phyloP scores from a whole-genome alignment of 2,113 vertebrate species.

The Eleginops maclovinus region DNA sequence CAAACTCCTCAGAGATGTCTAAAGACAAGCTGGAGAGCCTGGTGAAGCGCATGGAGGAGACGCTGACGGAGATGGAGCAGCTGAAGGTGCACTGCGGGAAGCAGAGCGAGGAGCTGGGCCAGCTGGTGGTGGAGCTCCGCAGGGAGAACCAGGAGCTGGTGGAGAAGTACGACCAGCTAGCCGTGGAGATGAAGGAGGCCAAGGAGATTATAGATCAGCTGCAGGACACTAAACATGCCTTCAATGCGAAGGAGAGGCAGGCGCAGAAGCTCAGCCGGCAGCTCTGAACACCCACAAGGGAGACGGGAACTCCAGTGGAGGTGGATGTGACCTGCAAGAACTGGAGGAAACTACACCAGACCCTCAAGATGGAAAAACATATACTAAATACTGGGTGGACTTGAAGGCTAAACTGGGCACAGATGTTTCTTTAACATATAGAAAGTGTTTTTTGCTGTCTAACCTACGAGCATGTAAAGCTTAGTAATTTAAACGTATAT shows the following conservation, averaged over 20 bases:
- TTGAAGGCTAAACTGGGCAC: constrained; percentile 41
- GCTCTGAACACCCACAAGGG: constrained; percentile 66
- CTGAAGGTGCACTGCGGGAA: constrained; percentile 89
- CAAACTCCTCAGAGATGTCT: constrained; percentile 78
- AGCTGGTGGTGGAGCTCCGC: constrained; percentile 86
- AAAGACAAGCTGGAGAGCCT: constrained; percentile 89
- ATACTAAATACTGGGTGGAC: constrained; percentile 56
- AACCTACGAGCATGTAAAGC: constrained; percentile 57
- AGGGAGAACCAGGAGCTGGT: constrained; percentile 87
- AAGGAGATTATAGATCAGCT: constrained; percentile 87
- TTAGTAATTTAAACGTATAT: constrained; percentile 69
- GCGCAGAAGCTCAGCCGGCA: constrained; percentile 91
- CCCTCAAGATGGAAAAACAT: not conserved
- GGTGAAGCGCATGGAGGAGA: constrained; percentile 91
- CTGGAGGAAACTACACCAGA: constrained; percentile 4
- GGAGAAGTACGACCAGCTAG: constrained; percentile 87
- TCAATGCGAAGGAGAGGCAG: constrained; percentile 89
- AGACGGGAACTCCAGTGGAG: not conserved
- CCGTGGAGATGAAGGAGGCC: constrained; percentile 85
- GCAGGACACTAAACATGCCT: constrained; percentile 87
- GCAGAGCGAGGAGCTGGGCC: constrained; percentile 89
- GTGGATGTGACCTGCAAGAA: constrained; percentile 13
- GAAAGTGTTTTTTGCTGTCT: constrained; percentile 27
- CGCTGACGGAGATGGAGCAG: constrained; percentile 90
- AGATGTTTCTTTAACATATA: constrained; percentile 49